phyloP scores from a whole-genome alignment of 2,888 invertebrate genomes.

The Nephrotoma flavescens region DNA sequence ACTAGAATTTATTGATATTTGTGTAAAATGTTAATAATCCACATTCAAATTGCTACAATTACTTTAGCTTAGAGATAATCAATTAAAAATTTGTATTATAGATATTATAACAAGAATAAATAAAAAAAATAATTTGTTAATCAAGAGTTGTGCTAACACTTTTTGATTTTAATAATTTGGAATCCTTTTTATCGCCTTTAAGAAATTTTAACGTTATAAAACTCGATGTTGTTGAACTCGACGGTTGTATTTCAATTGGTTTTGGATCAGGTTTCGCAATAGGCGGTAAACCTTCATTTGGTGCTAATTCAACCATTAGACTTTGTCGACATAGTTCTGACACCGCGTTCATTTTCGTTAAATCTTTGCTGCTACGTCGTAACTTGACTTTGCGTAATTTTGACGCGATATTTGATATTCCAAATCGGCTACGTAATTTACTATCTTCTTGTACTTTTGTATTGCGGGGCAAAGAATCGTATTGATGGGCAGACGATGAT shows the following conservation, averaged over 20 bases:
- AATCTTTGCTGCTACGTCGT: constrained; percentile 20
- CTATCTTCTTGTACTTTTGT: constrained; percentile 18
- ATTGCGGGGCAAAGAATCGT: constrained; percentile 37
- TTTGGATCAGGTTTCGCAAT: neutral
- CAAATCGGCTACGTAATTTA: constrained; percentile 29
- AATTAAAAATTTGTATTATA: neutral
- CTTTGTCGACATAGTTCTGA: constrained; percentile 62
- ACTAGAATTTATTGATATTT: neutral
- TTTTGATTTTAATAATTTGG: constrained; percentile 1
- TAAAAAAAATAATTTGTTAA: neutral
- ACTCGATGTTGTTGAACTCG: neutral
- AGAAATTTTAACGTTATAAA: neutral
- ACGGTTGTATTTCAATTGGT: neutral
- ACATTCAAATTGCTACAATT: neutral
- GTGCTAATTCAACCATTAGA: constrained; percentile 43
- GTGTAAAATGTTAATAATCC: neutral
- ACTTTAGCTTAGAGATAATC: neutral
- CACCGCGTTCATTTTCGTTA: constrained; percentile 41
- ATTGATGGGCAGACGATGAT: constrained; percentile 23
- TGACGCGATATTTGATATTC: constrained; percentile 41
- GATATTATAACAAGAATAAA: neutral
- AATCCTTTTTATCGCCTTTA: neutral
- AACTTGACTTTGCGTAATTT: constrained; percentile 43
- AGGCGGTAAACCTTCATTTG: constrained; percentile 6
- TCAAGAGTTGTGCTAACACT: neutral